A percentile compares a stretch with the other conserved stretches of the same genome.
These are phyloP conservation scores for Characodon lateralis DNA, from an alignment of 2,797 vertebrate genomes.

Conservation along the genomic window DNA sequence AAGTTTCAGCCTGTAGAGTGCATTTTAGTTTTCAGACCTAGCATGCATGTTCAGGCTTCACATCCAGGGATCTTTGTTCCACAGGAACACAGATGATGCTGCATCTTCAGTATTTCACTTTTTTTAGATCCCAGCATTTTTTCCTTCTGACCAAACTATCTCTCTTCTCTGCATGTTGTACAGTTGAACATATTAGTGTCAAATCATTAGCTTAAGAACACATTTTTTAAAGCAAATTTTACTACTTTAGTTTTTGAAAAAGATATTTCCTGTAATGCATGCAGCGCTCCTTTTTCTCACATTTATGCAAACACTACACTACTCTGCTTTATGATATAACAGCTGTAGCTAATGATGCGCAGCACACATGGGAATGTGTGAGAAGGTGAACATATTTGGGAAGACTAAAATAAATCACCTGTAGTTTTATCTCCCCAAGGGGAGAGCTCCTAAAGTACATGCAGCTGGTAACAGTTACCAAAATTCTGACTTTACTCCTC, in stretches of 20 bases:
- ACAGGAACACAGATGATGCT: neutral
- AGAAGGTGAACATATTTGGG: conserved; percentile 8
- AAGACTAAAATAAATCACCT: conserved; percentile 1
- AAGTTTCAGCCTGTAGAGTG: neutral
- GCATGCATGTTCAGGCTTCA: neutral
- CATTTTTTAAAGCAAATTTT: neutral
- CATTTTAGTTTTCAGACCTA: neutral
- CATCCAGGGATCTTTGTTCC: neutral
- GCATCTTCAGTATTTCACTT: neutral
- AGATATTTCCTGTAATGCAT: neutral
- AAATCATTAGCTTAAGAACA: no score
- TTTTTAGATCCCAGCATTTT: neutral
- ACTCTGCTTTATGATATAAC: neutral
- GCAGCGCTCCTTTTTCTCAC: neutral
- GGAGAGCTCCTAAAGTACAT: neutral
- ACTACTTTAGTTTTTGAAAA: neutral
- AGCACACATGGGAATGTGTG: neutral
- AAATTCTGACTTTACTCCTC: neutral
- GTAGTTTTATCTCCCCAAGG: neutral
- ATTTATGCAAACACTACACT: neutral
- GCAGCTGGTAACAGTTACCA: neutral
- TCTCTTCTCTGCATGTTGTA: neutral
- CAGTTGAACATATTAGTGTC: neutral
- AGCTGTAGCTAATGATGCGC: neutral
- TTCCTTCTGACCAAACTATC: neutral